Base-by-base conservation (phyloP, 2,888 invertebrate species). In the Byasa hedistus region DNA sequence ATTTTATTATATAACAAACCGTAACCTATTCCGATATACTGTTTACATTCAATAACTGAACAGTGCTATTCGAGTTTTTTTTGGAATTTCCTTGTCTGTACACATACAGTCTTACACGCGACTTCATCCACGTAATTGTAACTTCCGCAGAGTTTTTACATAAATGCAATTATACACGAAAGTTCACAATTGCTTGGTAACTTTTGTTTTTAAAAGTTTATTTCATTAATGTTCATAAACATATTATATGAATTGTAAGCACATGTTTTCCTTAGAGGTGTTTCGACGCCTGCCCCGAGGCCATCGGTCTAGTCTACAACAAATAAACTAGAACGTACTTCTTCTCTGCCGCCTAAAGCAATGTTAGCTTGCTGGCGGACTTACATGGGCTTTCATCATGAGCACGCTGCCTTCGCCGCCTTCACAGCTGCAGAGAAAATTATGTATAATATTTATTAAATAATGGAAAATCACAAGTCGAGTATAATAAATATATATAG, bases 371-470 rank as follows among this genome's bases (percentile, higher is more conserved):
- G 54, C 52, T 55, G 54, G 71, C 64, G 44, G 71, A 68, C 69
- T 75, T 75, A 75, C 39, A 64, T 68, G 56, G 72, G 54, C 71
- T 69, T 75, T 81, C 77, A 85, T 90, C 88, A 92, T 75, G 86
- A 86, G 73, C 92, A 92, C 3, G 92, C 91, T n/a, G 91, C 91
- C 71, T 91, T 92, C n/a, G 92, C 92, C 66, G 92, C 92, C 71
- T 92, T 92, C 61, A 91, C 91, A 76, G 92, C 92, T 91, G 85
- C 15, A 85, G 85, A 66, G 73, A 73, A 71, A 69, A 8, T 32
- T 10, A 10, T 32, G 10, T 32, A 32, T 32, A 10, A 10, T 8
- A 8, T 32, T 32, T 32, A 32, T 32, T 32, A 32, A 7, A 32
- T 32, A n/a, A n/a, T n/a, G n/a, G n/a, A n/a, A n/a, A n/a, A n/a